Evolutionary conservation across 2,888 invertebrate genomes (phyloP).

Genomic region (Papilio protenor): DNA sequence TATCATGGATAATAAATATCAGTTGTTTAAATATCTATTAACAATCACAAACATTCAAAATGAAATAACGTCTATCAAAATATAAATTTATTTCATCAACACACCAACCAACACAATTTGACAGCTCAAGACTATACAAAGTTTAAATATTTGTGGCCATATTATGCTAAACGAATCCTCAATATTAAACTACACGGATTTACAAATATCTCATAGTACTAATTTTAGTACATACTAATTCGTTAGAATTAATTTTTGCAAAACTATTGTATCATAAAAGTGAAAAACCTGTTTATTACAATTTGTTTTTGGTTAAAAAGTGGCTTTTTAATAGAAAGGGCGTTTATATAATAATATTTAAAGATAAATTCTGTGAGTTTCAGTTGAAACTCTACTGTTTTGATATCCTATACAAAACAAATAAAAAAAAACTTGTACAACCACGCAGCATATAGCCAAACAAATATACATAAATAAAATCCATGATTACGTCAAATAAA

Average conservation of each 20-base stretch:
- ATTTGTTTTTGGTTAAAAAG: neutral
- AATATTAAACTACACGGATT: neutral
- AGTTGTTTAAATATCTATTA: too few relatives aligned
- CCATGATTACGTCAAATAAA: conserved; percentile 20
- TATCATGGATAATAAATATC: too few relatives aligned
- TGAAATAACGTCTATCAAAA: neutral
- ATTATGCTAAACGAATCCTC: neutral
- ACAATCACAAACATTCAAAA: neutral
- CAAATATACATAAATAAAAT: conserved; percentile 1
- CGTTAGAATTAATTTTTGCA: too few relatives aligned
- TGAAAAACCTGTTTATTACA: neutral
- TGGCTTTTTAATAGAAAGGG: too few relatives aligned
- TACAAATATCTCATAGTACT: neutral
- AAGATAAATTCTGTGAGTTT: too few relatives aligned
- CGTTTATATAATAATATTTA: too few relatives aligned
- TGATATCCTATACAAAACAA: neutral
- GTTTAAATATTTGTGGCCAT: neutral
- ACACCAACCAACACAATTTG: neutral
- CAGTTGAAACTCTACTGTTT: neutral
- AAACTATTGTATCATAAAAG: neutral
- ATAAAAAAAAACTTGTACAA: neutral
- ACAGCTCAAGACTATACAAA: neutral
- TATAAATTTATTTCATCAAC: neutral
- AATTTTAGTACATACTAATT: too few relatives aligned
- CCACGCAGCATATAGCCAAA: neutral